A percentile compares a stretch with the other conserved stretches of the same genome.
Conservation (phyloP, 2,797 vertebrate species). For the Xyrichtys novacula region DNA sequence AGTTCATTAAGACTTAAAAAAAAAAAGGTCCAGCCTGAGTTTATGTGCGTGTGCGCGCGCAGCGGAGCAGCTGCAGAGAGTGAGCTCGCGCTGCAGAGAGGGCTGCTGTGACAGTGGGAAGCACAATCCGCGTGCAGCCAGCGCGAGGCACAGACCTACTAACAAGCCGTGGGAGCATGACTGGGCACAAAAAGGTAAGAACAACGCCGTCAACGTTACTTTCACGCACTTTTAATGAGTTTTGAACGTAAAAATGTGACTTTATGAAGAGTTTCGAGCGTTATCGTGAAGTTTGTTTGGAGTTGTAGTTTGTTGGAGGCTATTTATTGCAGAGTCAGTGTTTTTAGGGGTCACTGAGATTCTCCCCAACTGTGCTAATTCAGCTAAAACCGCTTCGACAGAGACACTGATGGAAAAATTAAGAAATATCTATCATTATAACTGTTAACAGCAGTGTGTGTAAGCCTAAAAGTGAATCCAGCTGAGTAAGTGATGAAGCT, state of each 20-base stretch:
- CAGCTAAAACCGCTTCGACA: not conserved
- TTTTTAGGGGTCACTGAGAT: not conserved
- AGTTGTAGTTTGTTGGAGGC: not conserved
- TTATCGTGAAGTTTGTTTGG: not conserved
- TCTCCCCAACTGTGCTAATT: not conserved
- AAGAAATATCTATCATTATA: not conserved
- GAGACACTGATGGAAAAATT: not conserved
- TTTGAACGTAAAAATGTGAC: not conserved
- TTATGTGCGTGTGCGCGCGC: conserved; percentile 3
- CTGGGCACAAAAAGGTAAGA: conserved; percentile 58
- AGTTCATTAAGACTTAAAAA: not conserved
- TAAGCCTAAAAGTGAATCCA: conserved; percentile 4
- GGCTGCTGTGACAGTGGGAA: conserved; percentile 48
- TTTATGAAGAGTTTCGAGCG: not conserved
- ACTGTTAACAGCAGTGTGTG: conserved; percentile 16
- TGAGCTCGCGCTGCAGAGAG: conserved; percentile 37
- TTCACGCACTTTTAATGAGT: not conserved
- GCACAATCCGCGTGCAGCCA: conserved; percentile 61
- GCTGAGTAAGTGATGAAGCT: conserved; percentile 5
- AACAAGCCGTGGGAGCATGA: conserved; percentile 41
- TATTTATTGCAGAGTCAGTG: not conserved
- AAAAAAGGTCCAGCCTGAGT: not conserved
- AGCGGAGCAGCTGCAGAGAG: conserved; percentile 26
- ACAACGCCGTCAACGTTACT: not conserved
- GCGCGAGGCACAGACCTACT: conserved; percentile 50